phyloP scores from a whole-genome alignment of 2,113 vertebrate species.

The Indri indri region DNA sequence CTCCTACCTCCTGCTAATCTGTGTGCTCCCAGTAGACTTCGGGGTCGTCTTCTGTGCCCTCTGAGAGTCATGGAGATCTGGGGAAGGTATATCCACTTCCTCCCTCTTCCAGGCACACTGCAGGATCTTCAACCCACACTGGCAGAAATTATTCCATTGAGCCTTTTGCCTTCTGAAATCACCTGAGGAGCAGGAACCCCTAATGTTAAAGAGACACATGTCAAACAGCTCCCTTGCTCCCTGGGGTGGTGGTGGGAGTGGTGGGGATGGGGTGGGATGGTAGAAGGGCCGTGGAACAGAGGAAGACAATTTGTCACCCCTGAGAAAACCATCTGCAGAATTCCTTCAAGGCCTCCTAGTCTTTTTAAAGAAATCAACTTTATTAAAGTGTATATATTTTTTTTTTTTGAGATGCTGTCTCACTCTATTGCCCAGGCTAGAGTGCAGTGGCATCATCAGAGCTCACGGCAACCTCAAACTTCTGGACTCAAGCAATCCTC shows the following conservation, averaged over 20 bases:
- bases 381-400: not conserved
- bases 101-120: not conserved
- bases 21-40: not conserved
- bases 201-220: not conserved
- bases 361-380: not conserved
- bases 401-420: too few species aligned
- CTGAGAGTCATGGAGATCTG: not conserved
- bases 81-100: not conserved
- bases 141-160: not conserved
- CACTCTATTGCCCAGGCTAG: too few species aligned
- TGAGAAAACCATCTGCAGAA: not conserved
- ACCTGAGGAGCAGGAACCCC: not conserved
- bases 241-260: too few species aligned
- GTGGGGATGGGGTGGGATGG: not conserved
- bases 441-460: too few species aligned
- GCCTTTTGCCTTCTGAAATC: not conserved
- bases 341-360: not conserved
- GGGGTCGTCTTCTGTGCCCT: not conserved
- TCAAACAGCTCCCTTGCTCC: not conserved
- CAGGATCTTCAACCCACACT: not conserved
- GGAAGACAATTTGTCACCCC: not conserved
- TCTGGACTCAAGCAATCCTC: too few species aligned
- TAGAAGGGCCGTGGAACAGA: not conserved
- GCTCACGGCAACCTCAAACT: too few species aligned
- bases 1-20: not conserved